phyloP scores from a whole-genome alignment of 2,113 vertebrate species.

The Phrynosoma blainvillii region DNA sequence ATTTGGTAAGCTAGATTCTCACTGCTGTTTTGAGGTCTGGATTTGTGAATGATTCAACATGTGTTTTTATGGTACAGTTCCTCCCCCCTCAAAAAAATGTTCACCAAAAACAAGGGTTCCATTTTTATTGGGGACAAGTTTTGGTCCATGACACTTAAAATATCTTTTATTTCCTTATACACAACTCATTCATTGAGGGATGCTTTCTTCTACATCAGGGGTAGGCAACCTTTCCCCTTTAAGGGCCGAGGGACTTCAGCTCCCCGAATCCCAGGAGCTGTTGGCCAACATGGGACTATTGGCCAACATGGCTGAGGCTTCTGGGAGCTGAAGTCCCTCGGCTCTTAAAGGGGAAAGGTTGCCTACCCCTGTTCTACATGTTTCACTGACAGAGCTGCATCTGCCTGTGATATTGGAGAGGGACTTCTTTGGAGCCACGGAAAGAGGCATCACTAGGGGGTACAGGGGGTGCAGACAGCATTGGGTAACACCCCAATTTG shows the following conservation, averaged over 20 bases:
- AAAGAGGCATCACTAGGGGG: too few relatives aligned
- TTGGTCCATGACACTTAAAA: neutral
- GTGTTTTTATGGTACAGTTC: neutral
- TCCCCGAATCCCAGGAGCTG: too few relatives aligned
- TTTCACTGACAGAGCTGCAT: neutral
- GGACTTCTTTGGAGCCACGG: neutral
- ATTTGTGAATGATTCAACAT: neutral
- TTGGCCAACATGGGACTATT: too few relatives aligned
- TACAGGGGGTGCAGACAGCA: too few relatives aligned
- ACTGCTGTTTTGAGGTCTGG: neutral
- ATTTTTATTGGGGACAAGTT: neutral
- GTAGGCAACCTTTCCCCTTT: too few relatives aligned
- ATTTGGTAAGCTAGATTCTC: neutral
- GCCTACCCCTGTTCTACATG: too few relatives aligned
- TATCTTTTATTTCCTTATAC: neutral
- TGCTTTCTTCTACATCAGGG: neutral
- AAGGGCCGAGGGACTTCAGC: too few relatives aligned
- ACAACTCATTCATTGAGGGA: neutral
- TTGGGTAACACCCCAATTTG: too few relatives aligned
- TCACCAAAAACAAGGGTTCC: too few relatives aligned
- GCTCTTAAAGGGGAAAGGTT: too few relatives aligned
- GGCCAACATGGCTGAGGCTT: too few relatives aligned
- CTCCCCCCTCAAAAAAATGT: neutral
- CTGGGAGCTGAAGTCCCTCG: too few relatives aligned
- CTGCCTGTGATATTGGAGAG: neutral